These are phyloP conservation scores for Notospermus geniculatus DNA, from an alignment of 1,140 invertebrate genomes.

Conservation along the genomic window DNA sequence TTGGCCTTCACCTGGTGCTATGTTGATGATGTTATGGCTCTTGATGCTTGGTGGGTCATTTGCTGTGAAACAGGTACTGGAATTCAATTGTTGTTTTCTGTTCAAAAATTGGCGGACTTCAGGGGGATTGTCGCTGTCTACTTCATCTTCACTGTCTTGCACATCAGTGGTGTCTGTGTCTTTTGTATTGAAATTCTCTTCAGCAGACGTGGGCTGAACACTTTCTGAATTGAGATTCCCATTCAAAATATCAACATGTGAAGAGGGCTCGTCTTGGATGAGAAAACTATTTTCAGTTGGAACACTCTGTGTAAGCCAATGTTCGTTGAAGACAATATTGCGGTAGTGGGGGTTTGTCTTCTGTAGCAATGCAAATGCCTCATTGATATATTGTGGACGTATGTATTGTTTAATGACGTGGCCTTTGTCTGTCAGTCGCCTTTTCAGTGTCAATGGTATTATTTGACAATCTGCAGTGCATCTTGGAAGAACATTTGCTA, in stretches of 20 bases:
- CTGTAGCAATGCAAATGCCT: background rate
- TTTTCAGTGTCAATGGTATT: background rate
- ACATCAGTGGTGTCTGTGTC: background rate
- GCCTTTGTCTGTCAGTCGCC: slow-evolving; percentile 1
- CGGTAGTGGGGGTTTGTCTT: background rate
- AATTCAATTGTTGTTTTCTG: background rate
- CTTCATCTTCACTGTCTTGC: background rate
- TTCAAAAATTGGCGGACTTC: too few species aligned
- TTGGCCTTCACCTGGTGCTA: slow-evolving; percentile 13
- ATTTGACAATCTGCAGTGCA: background rate
- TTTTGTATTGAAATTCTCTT: background rate
- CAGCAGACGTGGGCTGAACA: background rate
- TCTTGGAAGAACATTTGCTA: background rate
- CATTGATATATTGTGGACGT: background rate
- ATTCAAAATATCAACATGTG: too few species aligned
- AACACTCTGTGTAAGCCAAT: background rate
- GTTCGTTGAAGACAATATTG: background rate
- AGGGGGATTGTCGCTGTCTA: background rate
- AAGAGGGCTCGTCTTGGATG: too few species aligned
- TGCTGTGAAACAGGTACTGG: slow-evolving; percentile 1
- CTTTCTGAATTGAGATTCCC: too few species aligned
- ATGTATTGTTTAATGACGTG: background rate
- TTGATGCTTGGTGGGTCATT: background rate
- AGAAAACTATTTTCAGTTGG: background rate
- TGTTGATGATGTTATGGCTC: slow-evolving; percentile 12